These are phyloP conservation scores for Zygothrica quintamaculata DNA, from an alignment of 2,888 invertebrate species.

Conservation along the genomic window DNA sequence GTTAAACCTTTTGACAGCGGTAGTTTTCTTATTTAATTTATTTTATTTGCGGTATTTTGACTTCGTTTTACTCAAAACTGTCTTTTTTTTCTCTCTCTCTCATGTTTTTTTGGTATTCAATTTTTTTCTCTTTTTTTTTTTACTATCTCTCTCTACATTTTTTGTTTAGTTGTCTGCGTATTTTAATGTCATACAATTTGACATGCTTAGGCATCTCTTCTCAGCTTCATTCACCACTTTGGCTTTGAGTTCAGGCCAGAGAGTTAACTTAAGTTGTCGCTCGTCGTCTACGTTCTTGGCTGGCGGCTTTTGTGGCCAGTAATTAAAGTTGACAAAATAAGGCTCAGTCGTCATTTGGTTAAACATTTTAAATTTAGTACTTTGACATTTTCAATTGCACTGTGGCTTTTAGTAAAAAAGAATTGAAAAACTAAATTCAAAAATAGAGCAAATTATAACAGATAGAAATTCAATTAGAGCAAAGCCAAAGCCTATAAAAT, in stretches of 20 bases:
- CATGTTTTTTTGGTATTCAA: constrained; percentile 67
- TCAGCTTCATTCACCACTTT: constrained; percentile 15
- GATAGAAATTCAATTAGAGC: too few relatives aligned
- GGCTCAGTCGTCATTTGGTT: constrained; percentile 16
- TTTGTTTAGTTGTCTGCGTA: constrained; percentile 59
- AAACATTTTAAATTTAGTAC: constrained; percentile 48
- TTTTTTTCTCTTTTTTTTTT: constrained; percentile 59
- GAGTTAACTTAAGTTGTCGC: constrained; percentile 5
- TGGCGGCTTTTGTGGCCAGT: constrained; percentile 57
- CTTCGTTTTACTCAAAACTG: constrained; percentile 16
- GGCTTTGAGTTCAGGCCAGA: neutral
- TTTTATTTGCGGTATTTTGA: constrained; percentile 77
- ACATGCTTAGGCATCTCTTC: constrained; percentile 65
- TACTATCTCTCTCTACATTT: constrained; percentile 25
- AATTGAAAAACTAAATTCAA: constrained; percentile 14
- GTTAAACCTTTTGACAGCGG: constrained; percentile 79
- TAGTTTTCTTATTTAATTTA: constrained; percentile 79
- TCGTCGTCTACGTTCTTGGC: constrained; percentile 8
- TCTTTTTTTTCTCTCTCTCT: constrained; percentile 20
- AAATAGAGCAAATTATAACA: neutral
- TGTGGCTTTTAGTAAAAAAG: constrained; percentile 2
- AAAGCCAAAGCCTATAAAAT: too few relatives aligned
- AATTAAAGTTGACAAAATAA: constrained; percentile 73
- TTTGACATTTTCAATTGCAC: constrained; percentile 14
- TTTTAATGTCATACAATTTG: constrained; percentile 73